These are phyloP conservation scores for Leuciscus idus DNA, from an alignment of 2,113 vertebrate species.

Conservation along the genomic window DNA sequence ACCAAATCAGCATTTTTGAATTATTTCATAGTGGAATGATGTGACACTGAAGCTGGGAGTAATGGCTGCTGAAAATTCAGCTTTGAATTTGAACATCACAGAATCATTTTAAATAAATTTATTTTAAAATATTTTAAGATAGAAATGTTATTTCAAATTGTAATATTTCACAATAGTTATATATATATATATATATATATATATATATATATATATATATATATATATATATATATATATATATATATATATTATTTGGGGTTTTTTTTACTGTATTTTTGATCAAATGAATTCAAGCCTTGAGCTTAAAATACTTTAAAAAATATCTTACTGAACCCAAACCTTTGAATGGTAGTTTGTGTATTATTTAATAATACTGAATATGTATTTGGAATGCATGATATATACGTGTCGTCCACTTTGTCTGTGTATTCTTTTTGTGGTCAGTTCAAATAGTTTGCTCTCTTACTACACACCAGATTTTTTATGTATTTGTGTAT, in stretches of 20 bases:
- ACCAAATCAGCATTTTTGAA: background rate
- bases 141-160: background rate
- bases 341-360: background rate
- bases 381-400: background rate
- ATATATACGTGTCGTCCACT: background rate
- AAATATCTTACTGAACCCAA: background rate
- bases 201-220: too few relatives aligned
- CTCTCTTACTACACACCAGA: background rate
- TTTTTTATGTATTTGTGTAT: background rate
- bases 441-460: background rate
- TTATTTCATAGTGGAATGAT: background rate
- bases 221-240: too few relatives aligned
- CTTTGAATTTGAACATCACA: background rate
- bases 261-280: background rate
- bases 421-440: background rate
- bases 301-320: background rate
- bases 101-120: background rate
- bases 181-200: too few relatives aligned
- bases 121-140: background rate
- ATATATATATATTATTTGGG: too few relatives aligned
- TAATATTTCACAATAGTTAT: background rate
- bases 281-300: background rate
- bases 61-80: too few relatives aligned
- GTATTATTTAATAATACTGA: background rate
- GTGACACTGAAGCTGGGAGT: too few relatives aligned